Base-by-base conservation (phyloP, 2,888 invertebrate species). In the Pasiphila rectangulata region DNA sequence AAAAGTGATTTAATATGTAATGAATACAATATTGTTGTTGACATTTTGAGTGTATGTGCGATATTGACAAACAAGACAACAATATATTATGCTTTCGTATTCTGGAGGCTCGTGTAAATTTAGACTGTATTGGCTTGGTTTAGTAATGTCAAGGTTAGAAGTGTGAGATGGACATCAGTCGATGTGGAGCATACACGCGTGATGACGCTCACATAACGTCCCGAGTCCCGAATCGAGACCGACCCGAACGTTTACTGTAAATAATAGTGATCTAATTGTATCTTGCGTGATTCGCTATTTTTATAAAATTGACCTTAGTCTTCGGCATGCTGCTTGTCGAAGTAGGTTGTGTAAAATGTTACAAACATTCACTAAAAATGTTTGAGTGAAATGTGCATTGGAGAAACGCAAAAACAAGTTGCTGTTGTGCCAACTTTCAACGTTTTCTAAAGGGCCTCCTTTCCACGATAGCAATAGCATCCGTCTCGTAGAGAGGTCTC, bases 261-360 rank as follows among this genome's bases (percentile, higher is more conserved):
- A 86, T 87, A 86, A 81, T 81, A 85, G 81, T 88, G 87, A 87
- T 75, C 87, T 87, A 87, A 87, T 86, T 83, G 79, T 84, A 79
- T 69, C 59, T 23, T 27, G 27, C 41, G 37, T 49, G 69, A 70
- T 68, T 71, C 47, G 76, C 80, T 85, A 86, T 85, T 86, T 83
- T 69, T 69, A n/a, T n/a, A 78, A 74, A 54, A 63, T 67, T 79
- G 77, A 75, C 72, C 66, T 57, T 39, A 46, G 47, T 44, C 43
- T 53, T 51, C 41, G 43, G 51, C 51, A 16, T 32, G 34, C 38
- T 41, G 40, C 53, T 57, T 53, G 41, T 41, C 45, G 23, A 38
- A 23, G 9, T 15, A 20, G 37, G n/a, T n/a, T n/a, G n/a, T n/a
- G n/a, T n/a, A n/a, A n/a, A n/a, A 44, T 48, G 46, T 41, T 17